Evolutionary conservation across 2,797 vertebrate species (phyloP), one percentile per base, ranked within the genome.

Genomic region (Propithecus deckenii): DNA sequence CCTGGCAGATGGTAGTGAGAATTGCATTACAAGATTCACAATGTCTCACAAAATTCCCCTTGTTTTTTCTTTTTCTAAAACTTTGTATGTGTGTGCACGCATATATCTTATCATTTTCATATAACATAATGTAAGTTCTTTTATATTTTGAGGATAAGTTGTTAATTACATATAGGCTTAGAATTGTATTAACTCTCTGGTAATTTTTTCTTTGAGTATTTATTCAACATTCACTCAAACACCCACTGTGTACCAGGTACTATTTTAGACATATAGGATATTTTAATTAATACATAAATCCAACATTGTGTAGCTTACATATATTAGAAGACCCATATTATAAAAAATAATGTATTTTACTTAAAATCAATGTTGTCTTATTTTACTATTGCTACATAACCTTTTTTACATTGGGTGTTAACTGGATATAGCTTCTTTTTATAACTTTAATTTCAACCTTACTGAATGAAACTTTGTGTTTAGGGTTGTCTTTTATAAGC

Each of bases 1-100:
- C 61, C 80, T 96, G 85, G 18, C 83, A 97, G 63, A 38, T 95
- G 1, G 0, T 25, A 84, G 12, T 84, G 41, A 95, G 80, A 65
- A 90, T 96, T 98, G 97, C 69, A 75, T n/a, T 91, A 0, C 48
- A 20, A 4, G 71, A 5, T 28, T 95, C 35, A 80, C 0, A 0
- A 3, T 94, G 97, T 96, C 94, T 93, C 87, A 14, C 4, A 95
- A 97, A 96, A 86, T 50, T 74, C 4, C 12, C 14, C 8, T 96
- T 71, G 1, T 43, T 65, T 57, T 84, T 84, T 14, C 3, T 88
- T 67, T 94, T 78, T 50, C 57, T 84, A 78, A 95, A 84, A 63
- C 67, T 67, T 5, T 15, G 22, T 11, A 2, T 23, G 20, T 57
- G 13, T 23, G 13, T 86, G 7, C 52, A 14, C 50, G 11, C 63